These are phyloP conservation scores for mouse (Mus musculus) DNA, from an alignment of 2,113 vertebrate genomes.

Conservation along the genomic window GRCm39 chrX:42263501-42264000, in stretches of 20 bases:
- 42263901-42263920: slow-evolving; percentile 15
- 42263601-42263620: not conserved
- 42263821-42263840: not conserved
- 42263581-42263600: slow-evolving; percentile 28
- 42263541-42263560: slow-evolving; percentile 37
- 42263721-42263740: slow-evolving; percentile 43
- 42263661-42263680: not conserved
- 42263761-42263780: not conserved
- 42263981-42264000: not conserved
- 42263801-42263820: slow-evolving; percentile 27
- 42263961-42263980: not conserved
- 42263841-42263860: not conserved
- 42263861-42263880: not conserved
- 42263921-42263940: not conserved
- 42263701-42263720: slow-evolving; percentile 61
- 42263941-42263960: not conserved
- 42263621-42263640: slow-evolving; percentile 52
- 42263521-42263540: slow-evolving; percentile 23
- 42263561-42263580: slow-evolving; percentile 41
- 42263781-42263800: not conserved
- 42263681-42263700: not conserved
- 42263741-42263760: not conserved
- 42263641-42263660: slow-evolving; percentile 17
- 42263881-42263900: not conserved
- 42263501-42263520: slow-evolving; percentile 42